phyloP scores from a whole-genome alignment of 2,888 invertebrate species.

The Caenorhabditis zanzibari region DNA sequence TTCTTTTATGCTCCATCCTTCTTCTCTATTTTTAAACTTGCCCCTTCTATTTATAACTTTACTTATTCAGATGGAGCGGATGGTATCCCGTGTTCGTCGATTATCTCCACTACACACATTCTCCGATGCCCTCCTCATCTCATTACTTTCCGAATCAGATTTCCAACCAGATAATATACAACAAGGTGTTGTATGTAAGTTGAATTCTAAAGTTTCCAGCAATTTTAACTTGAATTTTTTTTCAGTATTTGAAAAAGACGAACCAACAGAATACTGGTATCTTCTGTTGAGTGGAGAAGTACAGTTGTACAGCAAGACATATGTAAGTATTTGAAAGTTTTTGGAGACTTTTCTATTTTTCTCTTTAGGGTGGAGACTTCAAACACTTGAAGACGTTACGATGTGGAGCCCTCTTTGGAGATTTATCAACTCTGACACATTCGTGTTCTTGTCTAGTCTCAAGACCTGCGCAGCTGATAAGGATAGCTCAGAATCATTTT shows the following conservation, averaged over 20 bases:
- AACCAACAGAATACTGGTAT: slow-evolving; percentile 80
- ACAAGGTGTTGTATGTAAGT: slow-evolving; percentile 80
- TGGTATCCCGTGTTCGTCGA: slow-evolving; percentile 74
- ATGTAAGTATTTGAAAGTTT: slow-evolving; percentile 22
- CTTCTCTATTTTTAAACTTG: slow-evolving; percentile 17
- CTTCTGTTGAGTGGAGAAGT: slow-evolving; percentile 82
- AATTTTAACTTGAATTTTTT: slow-evolving; percentile 8
- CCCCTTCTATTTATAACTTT: slow-evolving; percentile 25
- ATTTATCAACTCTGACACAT: slow-evolving; percentile 76
- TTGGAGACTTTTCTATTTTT: not conserved
- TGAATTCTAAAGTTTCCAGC: not conserved
- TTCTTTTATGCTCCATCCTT: slow-evolving; percentile 6
- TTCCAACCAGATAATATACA: slow-evolving; percentile 76
- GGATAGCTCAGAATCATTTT: slow-evolving; percentile 80
- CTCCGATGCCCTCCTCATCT: slow-evolving; percentile 77
- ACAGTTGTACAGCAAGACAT: slow-evolving; percentile 74
- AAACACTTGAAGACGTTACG: slow-evolving; percentile 68
- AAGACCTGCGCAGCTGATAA: slow-evolving; percentile 77
- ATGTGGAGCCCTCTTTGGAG: slow-evolving; percentile 80
- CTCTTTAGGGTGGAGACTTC: slow-evolving; percentile 62
- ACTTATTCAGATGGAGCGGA: slow-evolving; percentile 72
- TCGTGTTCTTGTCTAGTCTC: slow-evolving; percentile 79
- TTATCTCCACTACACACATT: slow-evolving; percentile 71
- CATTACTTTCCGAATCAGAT: slow-evolving; percentile 77
- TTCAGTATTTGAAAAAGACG: slow-evolving; percentile 82